Base-by-base conservation (phyloP, 2,888 invertebrate species). In the Rutpela maculata region DNA sequence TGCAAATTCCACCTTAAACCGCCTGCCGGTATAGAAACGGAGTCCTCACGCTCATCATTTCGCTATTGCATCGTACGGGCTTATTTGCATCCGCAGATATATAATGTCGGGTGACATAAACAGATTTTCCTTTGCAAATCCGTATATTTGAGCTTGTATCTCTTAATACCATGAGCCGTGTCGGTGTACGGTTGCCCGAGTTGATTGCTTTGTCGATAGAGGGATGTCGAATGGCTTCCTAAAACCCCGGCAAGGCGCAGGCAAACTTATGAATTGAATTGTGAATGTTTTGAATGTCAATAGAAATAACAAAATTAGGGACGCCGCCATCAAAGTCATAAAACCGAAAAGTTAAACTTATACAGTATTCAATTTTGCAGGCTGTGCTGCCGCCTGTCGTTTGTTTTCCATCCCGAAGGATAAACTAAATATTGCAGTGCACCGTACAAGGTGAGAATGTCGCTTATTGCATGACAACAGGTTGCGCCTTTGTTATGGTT, bases 141-240 rank as follows among this genome's bases (percentile, higher is more conserved):
- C 67, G 67, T 55, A 56, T 67, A 67, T 56, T 67, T 67, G 55
- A 55, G 67, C 31, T 67, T 56, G 67, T 67, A 67, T 67, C 67
- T 67, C 56, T 56, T 56, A 67, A 56, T 67, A 56, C 67, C 56
- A 56, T 26, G 26, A 26, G 50, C 55, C 31, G 50, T 50, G 19
- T 38, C 26, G 19, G 55, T n/a, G 15, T 50, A 22, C 59, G 57
- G 19, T 38, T 35, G 57, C 69, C 69, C 57, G 55, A 38, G 35
- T 69, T 69, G 69, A 69, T 69, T 69, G 69, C 69, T 69, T 59
- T 69, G 59, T 69, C 69, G 69, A 69, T 69, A 57, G 59, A 59
- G 38, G 35, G 69, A 59, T 57, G 69, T 57, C 69, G 38, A 59
- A 69, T 35, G 69, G 69, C 69, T 69, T 57, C 69, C 50, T 59